Evolutionary conservation across 23 tunicate genomes (phyloP), one percentile per base, ranked within the genome.

Genomic region (Diplosoma virens): DNA sequence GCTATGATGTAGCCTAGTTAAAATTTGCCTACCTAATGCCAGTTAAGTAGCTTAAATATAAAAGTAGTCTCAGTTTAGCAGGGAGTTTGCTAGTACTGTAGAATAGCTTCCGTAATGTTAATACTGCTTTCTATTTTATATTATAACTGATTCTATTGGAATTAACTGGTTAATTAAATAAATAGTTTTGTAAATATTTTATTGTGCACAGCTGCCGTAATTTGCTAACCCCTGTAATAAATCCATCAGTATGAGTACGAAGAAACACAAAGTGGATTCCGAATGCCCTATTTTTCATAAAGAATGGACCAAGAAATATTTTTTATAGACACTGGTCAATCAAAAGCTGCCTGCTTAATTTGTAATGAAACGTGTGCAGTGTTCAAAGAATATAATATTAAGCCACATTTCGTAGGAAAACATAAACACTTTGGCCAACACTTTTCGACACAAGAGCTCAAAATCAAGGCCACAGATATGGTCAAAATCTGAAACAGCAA

Each of bases 291-390:
- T 66, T 6, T 66, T 66, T 29, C 27, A 71, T n/a, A 41, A 41
- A 71, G 67, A 71, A 21, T 41, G 79, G 79, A 73, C 71, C 27
- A 71, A 73, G n/a, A 73, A 29, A 37, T 73, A 73, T 73, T 73
- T 73, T 56, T 73, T 28, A 73, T 32, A 34, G 79, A 18, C 66
- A 66, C 30, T 41, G 77, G 77, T n/a, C 47, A 9, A 22, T 41
- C 50, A 14, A 37, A 41, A 73, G 79, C 79, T 52, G 68, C 47
- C 54, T 73, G 79, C 47, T 73, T 73, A 56, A 73, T 69, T 69
- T 36, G 76, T 69, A 28, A 69, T 69, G 76, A 69, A 35, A 69
- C 55, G 30, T 28, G 32, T 73, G 79, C 79, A 37, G n/a, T n/a
- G n/a, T n/a, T n/a, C n/a, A n/a, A n/a, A n/a, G n/a, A n/a, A n/a